Evolutionary conservation across 2,888 invertebrate species (phyloP).

Genomic region (Amphipyra tragopoginis): DNA sequence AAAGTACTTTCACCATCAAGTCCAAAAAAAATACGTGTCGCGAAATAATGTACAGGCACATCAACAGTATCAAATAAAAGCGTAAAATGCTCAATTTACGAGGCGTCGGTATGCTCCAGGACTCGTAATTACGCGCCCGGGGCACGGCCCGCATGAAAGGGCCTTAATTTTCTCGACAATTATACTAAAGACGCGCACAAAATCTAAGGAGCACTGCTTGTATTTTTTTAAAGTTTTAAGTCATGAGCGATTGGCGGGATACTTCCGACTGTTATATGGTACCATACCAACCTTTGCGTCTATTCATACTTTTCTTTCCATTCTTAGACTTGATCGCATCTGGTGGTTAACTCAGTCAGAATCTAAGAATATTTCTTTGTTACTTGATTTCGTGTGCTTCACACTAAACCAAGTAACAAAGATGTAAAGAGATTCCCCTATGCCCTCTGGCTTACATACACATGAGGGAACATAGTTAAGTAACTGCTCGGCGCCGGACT

Average conservation of each 20-base stretch:
- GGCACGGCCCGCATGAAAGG: conserved; percentile 58
- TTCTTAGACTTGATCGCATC: no score
- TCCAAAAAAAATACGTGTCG: conserved; percentile 16
- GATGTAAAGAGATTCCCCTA: no score
- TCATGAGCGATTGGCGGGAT: conserved; percentile 12
- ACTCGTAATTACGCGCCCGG: conserved; percentile 53
- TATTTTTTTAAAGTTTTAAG: conserved; percentile 44
- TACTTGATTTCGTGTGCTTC: no score
- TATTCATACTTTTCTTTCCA: no score
- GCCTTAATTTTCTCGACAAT: conserved; percentile 68
- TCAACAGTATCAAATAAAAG: conserved; percentile 50
- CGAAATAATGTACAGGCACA: conserved; percentile 34
- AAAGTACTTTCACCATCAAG: neutral
- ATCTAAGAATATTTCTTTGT: no score
- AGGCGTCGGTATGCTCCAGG: conserved; percentile 32
- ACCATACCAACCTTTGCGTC: no score
- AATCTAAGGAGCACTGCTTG: conserved; percentile 59
- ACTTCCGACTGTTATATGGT: no score
- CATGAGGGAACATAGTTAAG: no score
- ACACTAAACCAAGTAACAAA: no score
- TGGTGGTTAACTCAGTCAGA: no score
- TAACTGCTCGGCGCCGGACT: no score
- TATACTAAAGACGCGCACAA: conserved; percentile 63
- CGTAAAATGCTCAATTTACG: conserved; percentile 43
- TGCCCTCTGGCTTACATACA: no score